These are phyloP conservation scores for Panonychus citri DNA, from an alignment of 1,140 invertebrate species.

Conservation along the genomic window DNA sequence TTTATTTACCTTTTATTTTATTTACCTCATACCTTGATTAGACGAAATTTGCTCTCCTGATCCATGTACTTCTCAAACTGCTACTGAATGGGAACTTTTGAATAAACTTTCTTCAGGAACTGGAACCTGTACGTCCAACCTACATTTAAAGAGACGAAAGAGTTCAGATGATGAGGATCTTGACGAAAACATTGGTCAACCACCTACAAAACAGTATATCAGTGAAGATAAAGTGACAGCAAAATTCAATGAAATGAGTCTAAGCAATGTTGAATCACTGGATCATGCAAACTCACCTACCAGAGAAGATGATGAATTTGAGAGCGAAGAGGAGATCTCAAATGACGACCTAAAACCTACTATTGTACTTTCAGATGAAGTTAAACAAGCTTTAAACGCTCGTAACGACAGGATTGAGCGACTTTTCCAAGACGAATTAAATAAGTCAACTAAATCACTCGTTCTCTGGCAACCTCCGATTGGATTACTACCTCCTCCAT, in stretches of 20 bases:
- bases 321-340: no score
- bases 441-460: conserved; percentile 6
- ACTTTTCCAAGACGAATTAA: conserved; percentile 6
- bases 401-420: background rate
- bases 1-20: background rate
- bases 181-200: background rate
- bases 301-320: background rate
- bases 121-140: background rate
- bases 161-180: conserved; percentile 1
- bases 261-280: background rate
- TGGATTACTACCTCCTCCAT: background rate
- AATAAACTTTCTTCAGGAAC: conserved; percentile 5
- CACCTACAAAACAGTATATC: conserved; percentile 11
- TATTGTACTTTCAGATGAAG: background rate
- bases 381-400: background rate
- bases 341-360: no score
- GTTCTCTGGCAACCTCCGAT: conserved; percentile 14
- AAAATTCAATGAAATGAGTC: conserved; percentile 10
- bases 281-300: background rate
- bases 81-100: conserved; percentile 12
- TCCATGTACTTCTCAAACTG: conserved; percentile 13
- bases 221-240: conserved; percentile 14
- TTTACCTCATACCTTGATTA: background rate
- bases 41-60: conserved; percentile 7
- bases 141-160: conserved; percentile 12